Evolutionary conservation across 2,888 invertebrate genomes (phyloP).

Genomic region (Diarsia dahlii): DNA sequence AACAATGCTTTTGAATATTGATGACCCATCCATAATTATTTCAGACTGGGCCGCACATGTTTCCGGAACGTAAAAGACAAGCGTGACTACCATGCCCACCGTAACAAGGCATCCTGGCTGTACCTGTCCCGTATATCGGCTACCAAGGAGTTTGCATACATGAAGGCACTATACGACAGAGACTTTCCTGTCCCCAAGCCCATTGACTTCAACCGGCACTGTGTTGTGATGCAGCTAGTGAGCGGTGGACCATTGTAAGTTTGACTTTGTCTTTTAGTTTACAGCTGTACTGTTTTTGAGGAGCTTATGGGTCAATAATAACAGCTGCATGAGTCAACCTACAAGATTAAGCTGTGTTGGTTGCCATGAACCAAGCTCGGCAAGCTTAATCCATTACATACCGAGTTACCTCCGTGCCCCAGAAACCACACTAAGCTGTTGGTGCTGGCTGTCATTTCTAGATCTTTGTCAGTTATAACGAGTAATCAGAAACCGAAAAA

Average conservation of each 20-base stretch:
- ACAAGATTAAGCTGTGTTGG: too few species aligned
- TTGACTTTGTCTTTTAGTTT: neutral
- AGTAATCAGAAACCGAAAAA: too few species aligned
- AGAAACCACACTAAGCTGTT: too few species aligned
- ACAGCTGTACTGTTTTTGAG: neutral
- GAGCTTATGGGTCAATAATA: too few species aligned
- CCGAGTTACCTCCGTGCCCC: too few species aligned
- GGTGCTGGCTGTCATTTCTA: too few species aligned
- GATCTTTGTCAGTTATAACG: too few species aligned
- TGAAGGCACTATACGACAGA: slow-evolving; percentile 97
- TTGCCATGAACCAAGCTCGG: too few species aligned
- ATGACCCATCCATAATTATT: slow-evolving; percentile 16
- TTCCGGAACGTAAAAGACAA: slow-evolving; percentile 99
- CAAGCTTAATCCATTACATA: too few species aligned
- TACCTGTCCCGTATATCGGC: slow-evolving; percentile 99
- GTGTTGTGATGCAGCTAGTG: slow-evolving; percentile 98
- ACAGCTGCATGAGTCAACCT: too few species aligned
- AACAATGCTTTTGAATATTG: neutral
- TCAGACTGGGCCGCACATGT: slow-evolving; percentile 97
- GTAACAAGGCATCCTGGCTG: slow-evolving; percentile 98
- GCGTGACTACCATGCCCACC: slow-evolving; percentile 98
- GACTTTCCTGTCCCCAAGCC: slow-evolving; percentile 99
- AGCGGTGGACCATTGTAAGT: slow-evolving; percentile 95
- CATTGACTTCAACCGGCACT: slow-evolving; percentile 98
- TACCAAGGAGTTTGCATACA: slow-evolving; percentile 99